Percentiles rank a stretch among this genome's conserved stretches.
Conservation (phyloP, 2,797 vertebrate genomes). For the Trachops cirrhosus region DNA sequence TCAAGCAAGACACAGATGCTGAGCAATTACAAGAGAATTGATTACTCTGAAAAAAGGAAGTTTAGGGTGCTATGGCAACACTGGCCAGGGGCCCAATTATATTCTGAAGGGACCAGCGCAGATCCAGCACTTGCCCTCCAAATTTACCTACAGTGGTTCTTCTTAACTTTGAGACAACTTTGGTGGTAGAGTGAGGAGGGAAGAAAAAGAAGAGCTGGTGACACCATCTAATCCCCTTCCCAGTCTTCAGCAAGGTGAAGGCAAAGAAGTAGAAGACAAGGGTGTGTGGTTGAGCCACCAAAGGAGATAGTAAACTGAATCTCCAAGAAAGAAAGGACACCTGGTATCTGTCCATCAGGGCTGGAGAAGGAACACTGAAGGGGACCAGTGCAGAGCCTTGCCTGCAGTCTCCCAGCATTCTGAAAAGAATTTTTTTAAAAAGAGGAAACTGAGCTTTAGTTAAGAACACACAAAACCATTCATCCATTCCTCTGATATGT, state of each 20-base stretch:
- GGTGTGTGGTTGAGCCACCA: background rate
- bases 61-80: background rate
- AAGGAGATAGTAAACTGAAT: background rate
- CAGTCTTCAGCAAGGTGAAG: background rate
- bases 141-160: background rate
- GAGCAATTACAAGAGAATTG: background rate
- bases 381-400: background rate
- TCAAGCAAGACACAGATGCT: background rate
- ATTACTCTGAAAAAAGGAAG: constrained; percentile 20
- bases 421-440: background rate
- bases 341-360: background rate
- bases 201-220: background rate
- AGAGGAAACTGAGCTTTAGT: background rate
- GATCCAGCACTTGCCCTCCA: background rate
- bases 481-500: background rate
- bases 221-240: background rate
- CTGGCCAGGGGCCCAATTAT: background rate
- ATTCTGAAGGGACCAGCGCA: background rate
- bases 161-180: background rate
- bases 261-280: background rate
- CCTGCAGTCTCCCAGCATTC: background rate
- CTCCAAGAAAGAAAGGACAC: background rate
- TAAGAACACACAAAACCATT: background rate
- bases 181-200: background rate
- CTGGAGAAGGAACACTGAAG: background rate